phyloP scores from a whole-genome alignment of 2,888 invertebrate genomes.

The Spialia ferax region DNA sequence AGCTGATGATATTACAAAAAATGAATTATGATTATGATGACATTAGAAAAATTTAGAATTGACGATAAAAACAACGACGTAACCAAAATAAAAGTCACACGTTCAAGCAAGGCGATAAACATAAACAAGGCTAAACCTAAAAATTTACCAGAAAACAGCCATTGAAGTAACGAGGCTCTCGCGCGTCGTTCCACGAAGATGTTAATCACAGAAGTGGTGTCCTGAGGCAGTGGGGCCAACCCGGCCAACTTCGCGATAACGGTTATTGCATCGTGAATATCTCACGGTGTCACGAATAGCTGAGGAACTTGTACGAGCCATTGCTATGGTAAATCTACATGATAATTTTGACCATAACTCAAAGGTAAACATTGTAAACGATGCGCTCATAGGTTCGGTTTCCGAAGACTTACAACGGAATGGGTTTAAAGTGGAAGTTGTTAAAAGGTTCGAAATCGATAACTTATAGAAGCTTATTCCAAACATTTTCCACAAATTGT shows the following conservation, averaged over 20 bases:
- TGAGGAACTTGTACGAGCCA: neutral
- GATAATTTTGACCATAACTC: neutral
- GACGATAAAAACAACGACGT: neutral
- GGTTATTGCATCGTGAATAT: conserved; percentile 59
- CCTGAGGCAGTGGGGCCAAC: conserved; percentile 25
- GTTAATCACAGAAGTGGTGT: conserved; percentile 39
- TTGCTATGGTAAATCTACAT: neutral
- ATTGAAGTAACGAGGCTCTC: conserved; percentile 7
- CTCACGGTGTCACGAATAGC: conserved; percentile 39
- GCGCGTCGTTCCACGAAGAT: conserved; percentile 23
- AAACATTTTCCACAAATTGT: too few species aligned
- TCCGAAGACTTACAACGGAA: neutral
- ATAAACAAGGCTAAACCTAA: neutral
- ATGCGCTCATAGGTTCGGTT: too few species aligned
- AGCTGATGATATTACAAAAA: too few species aligned
- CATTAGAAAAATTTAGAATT: neutral
- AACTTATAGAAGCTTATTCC: too few species aligned
- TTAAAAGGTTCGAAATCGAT: neutral
- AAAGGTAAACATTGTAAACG: too few species aligned
- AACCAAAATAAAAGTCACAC: neutral
- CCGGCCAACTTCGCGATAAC: conserved; percentile 48
- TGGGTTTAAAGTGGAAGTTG: neutral
- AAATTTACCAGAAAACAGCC: conserved; percentile 5
- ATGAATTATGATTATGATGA: too few species aligned
- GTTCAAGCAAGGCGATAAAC: neutral